phyloP scores from a whole-genome alignment of 2,888 invertebrate genomes.

The Brachyopa scutellaris region DNA sequence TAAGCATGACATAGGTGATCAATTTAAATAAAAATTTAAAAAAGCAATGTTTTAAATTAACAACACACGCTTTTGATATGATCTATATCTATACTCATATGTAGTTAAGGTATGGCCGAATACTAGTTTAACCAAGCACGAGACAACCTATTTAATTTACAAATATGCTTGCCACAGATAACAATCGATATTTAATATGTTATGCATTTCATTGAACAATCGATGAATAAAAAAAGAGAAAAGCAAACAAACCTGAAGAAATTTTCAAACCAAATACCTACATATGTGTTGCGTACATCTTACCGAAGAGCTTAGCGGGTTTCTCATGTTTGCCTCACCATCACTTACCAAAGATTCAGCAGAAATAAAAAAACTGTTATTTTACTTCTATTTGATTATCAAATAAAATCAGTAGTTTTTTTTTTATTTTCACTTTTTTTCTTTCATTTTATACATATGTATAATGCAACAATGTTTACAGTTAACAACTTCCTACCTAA shows the following conservation, averaged over 20 bases:
- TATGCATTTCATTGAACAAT: conserved; percentile 33
- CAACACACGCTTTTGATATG: conserved; percentile 6
- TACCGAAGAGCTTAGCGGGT: conserved; percentile 2
- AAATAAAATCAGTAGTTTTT: conserved; percentile 45
- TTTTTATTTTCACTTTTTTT: conserved; percentile 37
- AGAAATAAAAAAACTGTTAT: conserved; percentile 26
- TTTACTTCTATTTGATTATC: conserved; percentile 49
- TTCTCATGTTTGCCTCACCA: neutral
- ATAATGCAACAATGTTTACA: conserved; percentile 53
- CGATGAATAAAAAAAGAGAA: conserved; percentile 34
- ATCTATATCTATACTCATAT: no score
- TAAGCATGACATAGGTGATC: neutral
- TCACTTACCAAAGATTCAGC: neutral
- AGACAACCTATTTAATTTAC: conserved; percentile 33
- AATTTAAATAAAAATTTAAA: neutral
- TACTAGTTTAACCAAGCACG: conserved; percentile 20
- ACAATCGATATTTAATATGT: conserved; percentile 31
- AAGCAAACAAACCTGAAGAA: conserved; percentile 25
- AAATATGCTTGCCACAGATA: conserved; percentile 7
- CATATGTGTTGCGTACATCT: conserved; percentile 12
- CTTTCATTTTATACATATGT: conserved; percentile 45
- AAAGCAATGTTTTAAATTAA: neutral
- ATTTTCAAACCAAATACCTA: conserved; percentile 42
- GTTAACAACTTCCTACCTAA: conserved; percentile 64
- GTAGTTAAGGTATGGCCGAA: no score